Evolutionary conservation across 2,888 invertebrate species (phyloP), one percentile per base, ranked within the genome.

Genomic region (Pelosia muscerda): DNA sequence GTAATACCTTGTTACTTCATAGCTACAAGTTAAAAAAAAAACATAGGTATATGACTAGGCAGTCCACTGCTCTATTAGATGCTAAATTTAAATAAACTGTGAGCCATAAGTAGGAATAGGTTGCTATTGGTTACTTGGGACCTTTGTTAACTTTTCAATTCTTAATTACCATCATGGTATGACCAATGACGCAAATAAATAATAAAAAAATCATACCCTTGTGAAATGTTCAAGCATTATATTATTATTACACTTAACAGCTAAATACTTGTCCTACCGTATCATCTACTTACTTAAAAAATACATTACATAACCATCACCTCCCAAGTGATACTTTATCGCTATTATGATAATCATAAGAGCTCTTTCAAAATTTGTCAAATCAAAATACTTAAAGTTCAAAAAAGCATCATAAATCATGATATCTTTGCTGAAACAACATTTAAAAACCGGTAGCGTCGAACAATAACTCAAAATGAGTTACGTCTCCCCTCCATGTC

Each of bases 391-490:
- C 62, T 59, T 11, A 58, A 83, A 72, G 69, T 71, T 68, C 69
- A 73, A 76, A 73, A 80, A 79, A 76, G 38, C 75, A 79, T 74
- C 62, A 77, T 81, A 81, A 79, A 84, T 75, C 73, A 84, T 76
- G 78, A 83, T 84, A 84, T 79, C 79, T 82, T 81, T 86, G 84
- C 86, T 76, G 71, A 78, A 81, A 77, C 68, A 80, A 77, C 77
- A 69, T 78, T 77, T n/a, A 78, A 83, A 86, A 91, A 89, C 90
- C 88, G 82, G 92, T 90, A 91, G 90, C 88, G 81, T 69, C 74
- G 81, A 90, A 91, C 90, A 91, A 91, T 86, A 88, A 88, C 88
- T 57, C 84, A 85, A 87, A 90, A 90, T 92, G 90, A 92, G 88
- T 88, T 86, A 86, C 86, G 83, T 84, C 90, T 86, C 92, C 92